phyloP scores from a whole-genome alignment of 2,888 invertebrate genomes.

The Ctena decussata region DNA sequence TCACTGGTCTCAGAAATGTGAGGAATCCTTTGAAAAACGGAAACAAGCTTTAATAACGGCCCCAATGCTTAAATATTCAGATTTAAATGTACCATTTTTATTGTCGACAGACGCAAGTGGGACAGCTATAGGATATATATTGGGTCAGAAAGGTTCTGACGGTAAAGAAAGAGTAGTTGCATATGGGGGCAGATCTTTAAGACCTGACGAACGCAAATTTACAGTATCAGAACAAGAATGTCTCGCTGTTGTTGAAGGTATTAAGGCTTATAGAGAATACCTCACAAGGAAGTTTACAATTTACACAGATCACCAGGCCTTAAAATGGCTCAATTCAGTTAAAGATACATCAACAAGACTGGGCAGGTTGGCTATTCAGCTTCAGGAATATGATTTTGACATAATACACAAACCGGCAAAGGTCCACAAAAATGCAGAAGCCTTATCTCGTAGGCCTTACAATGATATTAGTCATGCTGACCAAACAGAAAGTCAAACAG shows the following conservation, averaged over 20 bases:
- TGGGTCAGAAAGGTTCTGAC: background rate
- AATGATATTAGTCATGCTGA: background rate
- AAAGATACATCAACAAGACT: conserved; percentile 44
- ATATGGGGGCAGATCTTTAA: conserved; percentile 28
- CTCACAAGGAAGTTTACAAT: conserved; percentile 14
- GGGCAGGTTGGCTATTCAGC: conserved; percentile 52
- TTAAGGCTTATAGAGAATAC: conserved; percentile 36
- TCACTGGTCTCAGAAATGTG: conserved; percentile 31
- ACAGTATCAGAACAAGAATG: conserved; percentile 39
- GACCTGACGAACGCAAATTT: conserved; percentile 22
- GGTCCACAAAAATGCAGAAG: conserved; percentile 25
- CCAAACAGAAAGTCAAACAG: too few relatives aligned
- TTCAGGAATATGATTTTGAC: conserved; percentile 56
- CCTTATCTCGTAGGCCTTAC: conserved; percentile 11
- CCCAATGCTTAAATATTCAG: conserved; percentile 40
- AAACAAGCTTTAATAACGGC: conserved; percentile 9
- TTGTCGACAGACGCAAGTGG: conserved; percentile 40
- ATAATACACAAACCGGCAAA: conserved; percentile 28
- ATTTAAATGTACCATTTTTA: conserved; percentile 26
- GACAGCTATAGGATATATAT: too few relatives aligned
- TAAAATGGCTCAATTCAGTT: conserved; percentile 27
- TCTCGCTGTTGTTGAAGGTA: conserved; percentile 41
- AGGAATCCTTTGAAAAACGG: conserved; percentile 25
- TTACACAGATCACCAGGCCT: conserved; percentile 25
- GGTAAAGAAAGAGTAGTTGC: conserved; percentile 18